Percentiles rank a stretch among this genome's conserved stretches.
Conservation (phyloP, 2,113 vertebrate species). For the Lycocorax pyrrhopterus region DNA sequence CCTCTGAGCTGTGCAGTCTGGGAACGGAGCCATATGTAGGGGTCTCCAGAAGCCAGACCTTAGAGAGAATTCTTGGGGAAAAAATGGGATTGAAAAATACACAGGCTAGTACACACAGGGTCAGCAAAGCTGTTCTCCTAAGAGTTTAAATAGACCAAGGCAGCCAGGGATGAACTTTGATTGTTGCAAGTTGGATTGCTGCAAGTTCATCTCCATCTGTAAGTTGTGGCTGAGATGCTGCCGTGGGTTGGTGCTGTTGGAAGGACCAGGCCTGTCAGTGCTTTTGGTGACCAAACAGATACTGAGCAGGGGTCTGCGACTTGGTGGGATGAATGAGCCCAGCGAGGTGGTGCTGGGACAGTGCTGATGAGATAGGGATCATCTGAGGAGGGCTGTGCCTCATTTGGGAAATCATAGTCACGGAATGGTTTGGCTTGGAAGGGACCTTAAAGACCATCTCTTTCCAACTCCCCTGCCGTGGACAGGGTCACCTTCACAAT, state of each 20-base stretch:
- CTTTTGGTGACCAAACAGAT: neutral
- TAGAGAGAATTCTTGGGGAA: slow-evolving; percentile 8
- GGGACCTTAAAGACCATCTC: neutral
- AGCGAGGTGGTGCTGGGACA: neutral
- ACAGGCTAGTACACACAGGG: neutral
- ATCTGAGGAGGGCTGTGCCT: neutral
- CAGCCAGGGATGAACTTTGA: neutral
- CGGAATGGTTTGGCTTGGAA: neutral
- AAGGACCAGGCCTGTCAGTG: neutral
- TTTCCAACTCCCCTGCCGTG: neutral
- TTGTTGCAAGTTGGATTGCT: neutral
- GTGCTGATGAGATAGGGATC: accelerated
- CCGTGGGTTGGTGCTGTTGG: accelerated
- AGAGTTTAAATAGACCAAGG: neutral
- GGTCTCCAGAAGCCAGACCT: slow-evolving; percentile 56
- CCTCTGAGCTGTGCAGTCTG: neutral
- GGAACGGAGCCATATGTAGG: neutral
- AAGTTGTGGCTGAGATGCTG: accelerated
- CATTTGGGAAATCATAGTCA: accelerated
- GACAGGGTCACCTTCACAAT: too few species aligned
- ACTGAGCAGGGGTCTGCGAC: neutral
- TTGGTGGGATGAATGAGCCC: neutral
- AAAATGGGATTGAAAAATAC: neutral
- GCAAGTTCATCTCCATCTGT: accelerated
- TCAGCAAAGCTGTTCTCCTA: slow-evolving; percentile 14